Percentiles rank a stretch among this genome's conserved stretches.
Conservation (phyloP, 2,113 vertebrate species). For the Ophiodon elongatus region DNA sequence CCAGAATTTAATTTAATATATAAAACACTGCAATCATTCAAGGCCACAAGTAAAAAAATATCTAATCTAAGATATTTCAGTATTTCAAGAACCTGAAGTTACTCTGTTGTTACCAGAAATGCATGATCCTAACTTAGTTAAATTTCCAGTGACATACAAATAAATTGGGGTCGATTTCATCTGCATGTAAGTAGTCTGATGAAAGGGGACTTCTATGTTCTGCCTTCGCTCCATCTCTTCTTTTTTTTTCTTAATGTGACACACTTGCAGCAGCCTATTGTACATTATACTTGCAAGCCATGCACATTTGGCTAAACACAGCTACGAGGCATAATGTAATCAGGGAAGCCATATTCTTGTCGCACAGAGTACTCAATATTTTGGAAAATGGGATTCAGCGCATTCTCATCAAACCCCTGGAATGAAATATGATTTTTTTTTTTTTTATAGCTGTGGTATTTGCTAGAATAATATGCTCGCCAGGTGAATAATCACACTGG, state of each 20-base stretch:
- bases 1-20: constrained; percentile 25
- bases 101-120: constrained; percentile 11
- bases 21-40: constrained; percentile 7
- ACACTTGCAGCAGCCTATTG: constrained; percentile 50
- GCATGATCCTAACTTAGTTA: constrained; percentile 43
- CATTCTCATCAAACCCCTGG: constrained; percentile 74
- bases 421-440: constrained; percentile 71
- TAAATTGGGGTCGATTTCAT: constrained; percentile 38
- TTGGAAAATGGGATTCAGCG: constrained; percentile 68
- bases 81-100: constrained; percentile 16
- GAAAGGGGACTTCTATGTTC: constrained; percentile 34
- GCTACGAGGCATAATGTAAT: constrained; percentile 72
- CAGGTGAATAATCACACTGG: constrained; percentile 79
- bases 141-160: constrained; percentile 44
- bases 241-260: constrained; percentile 37
- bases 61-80: constrained; percentile 11
- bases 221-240: constrained; percentile 28
- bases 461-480: constrained; percentile 75
- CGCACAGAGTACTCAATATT: constrained; percentile 66
- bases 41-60: not conserved
- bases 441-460: constrained; percentile 69
- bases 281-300: constrained; percentile 67
- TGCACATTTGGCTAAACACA: constrained; percentile 74
- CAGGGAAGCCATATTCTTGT: constrained; percentile 64
- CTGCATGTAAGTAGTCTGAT: constrained; percentile 51